Evolutionary conservation across 1,140 invertebrate species (phyloP), one percentile per base, ranked within the genome.

Genomic region (Drosophila rufa): DNA sequence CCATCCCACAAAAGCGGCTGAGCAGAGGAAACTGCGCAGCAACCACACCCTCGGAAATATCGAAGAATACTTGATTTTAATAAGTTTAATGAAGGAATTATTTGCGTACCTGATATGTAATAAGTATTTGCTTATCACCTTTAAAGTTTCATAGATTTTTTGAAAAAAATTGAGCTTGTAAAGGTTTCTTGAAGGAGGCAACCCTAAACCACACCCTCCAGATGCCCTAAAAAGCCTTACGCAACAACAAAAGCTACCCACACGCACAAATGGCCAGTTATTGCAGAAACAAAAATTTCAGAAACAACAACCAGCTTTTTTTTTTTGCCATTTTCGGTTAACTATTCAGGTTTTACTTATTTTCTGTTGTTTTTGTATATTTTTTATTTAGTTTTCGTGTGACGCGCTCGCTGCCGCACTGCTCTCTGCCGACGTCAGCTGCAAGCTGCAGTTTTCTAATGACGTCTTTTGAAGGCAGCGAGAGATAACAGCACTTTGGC

Each of bases 211-310:
- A 91, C 86, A 89, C 87, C 87, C 87, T 91, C 85, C 71, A 79
- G 69, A 75, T 91, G 87, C 70, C 87, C 87, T 83, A 91, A 81
- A 91, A 91, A 90, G 82, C 82, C 84, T 87, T 87, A 87, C 83
- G 83, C 83, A 87, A 87, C 77, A 87, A 87, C 80, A 86, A 87
- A 68, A 75, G n/a, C 25, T 51, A 48, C n/a, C 12, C 27, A 43
- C 66, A 17, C 58, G 82, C 75, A 75, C 60, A 79, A 69, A 64
- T 67, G 56, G 65, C 48, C 75, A 82, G 75, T 82, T 70, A 79
- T 82, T 82, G 80, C 79, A 77, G 61, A 46, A 58, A 56, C 38
- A 62, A 69, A 33, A 74, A 50, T 8, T 61, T 17, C 19, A 60
- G 50, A 25, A 80, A 48, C 25, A 57, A 43, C 8, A 48, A 47